Conservation (phyloP, 2,888 invertebrate species). For the Phengaris alcon region DNA sequence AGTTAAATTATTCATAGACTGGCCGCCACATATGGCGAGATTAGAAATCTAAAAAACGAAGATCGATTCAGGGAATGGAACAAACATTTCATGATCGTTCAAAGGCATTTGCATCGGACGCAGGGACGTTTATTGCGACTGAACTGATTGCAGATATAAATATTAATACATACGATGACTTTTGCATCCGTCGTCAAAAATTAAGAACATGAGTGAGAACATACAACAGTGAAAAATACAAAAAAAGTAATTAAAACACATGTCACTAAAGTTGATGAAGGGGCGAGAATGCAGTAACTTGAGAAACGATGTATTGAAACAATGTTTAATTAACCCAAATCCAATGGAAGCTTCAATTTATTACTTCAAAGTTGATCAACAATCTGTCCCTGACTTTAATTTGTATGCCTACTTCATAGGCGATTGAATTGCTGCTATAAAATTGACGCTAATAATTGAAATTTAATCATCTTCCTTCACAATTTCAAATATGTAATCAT, state of each 20-base stretch:
- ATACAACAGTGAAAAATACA: not conserved
- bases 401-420: not conserved
- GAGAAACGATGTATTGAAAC: slow-evolving; percentile 14
- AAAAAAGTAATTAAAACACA: slow-evolving; percentile 13
- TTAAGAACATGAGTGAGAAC: not conserved
- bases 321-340: slow-evolving; percentile 16
- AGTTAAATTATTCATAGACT: slow-evolving; percentile 72
- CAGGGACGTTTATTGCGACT: not conserved
- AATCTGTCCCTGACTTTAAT: slow-evolving; percentile 17
- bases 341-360: slow-evolving; percentile 4
- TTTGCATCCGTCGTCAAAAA: not conserved
- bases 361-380: not conserved
- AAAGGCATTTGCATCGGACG: not conserved
- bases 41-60: slow-evolving; percentile 63
- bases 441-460: not conserved
- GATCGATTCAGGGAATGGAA: slow-evolving; percentile 48
- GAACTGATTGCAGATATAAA: not conserved
- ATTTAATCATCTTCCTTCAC: not conserved
- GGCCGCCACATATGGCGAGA: slow-evolving; percentile 59
- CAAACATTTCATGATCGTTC: slow-evolving; percentile 40
- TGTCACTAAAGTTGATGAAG: not conserved
- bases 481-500: not conserved
- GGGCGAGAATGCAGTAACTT: slow-evolving; percentile 18
- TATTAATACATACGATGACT: not conserved
- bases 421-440: not conserved